Evolutionary conservation across 2,797 vertebrate genomes (phyloP), one percentile per base, ranked within the genome.

Genomic region (Octomys mimax): DNA sequence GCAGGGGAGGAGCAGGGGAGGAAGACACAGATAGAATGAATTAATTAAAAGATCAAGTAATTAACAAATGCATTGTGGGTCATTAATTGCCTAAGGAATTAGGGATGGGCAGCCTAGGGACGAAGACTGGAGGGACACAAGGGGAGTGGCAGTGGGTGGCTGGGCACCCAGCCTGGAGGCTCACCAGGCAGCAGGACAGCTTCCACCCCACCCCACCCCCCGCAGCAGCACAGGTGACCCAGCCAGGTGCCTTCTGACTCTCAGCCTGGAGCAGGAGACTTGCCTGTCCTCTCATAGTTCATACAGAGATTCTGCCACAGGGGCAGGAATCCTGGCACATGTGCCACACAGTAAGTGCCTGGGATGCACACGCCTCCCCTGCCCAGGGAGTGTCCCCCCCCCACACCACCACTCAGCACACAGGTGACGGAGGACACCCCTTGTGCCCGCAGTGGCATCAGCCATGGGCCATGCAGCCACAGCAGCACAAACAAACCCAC

Each of bases 151-250:
- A 5, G 12, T 26, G 1, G 2, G 24, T 1, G 2, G 24, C 13
- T 19, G 39, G 22, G 89, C 31, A 16, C 46, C 54, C 54, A 21
- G 3, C 24, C 14, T 10, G 42, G n/a, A 36, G 18, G 18, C n/a
- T 70, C 68, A 39, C 18, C 19, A 9, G 21, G 22, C 31, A n/a
- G 80, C 18, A 6, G 33, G 16, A 52, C 71, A 39, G 14, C 3
- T 0, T n/a, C 59, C 28, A 33, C 28, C 8, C 57, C n/a, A n/a
- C n/a, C n/a, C n/a, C n/a, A n/a, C n/a, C 28, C 62, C 3, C 0
- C 21, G 21, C 22, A 33, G 21, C 21, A 54, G 46, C 46, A 39
- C 59, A 31, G 22, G 78, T 6, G 66, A 14, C 54, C 42, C 75
- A 78, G 16, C 28, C 46, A 33, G 46, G 26, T 4, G 26, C 70